Evolutionary conservation across 2,797 vertebrate species (phyloP), one percentile per base, ranked within the genome.

Genomic region (Erpetoichthys calabaricus): DNA sequence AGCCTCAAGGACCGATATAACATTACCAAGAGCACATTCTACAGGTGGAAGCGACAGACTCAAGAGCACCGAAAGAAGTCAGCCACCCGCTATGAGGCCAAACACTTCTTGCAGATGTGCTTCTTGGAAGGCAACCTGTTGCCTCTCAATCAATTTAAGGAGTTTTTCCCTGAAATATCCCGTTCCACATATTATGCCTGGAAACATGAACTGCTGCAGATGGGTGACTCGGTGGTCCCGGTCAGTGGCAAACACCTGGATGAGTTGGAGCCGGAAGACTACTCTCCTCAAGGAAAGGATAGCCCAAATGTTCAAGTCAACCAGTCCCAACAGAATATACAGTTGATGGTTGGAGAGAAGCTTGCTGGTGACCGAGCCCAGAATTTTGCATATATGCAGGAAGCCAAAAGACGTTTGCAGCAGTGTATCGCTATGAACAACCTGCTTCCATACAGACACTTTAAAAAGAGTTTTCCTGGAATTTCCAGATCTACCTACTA

Each of bases 401-500:
- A 89, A 58, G 94, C 92, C 7, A 97, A 94, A 72, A 79, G 82
- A 7, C 93, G 87, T 65, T 73, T 97, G 57, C 91, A 94, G 71
- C 89, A 83, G 44, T 96, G 88, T 65, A 94, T 97, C 44, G 83
- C 89, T 46, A 79, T 86, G 75, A 96, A 98, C 59, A 75, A 80
- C 3, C 78, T 88, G 7, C 86, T 93, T 45, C 94, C 92, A 45
- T 97, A 94, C 59, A 80, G 89, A 54, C 81, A 89, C 65, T 97
- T 98, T 77, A 97, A 94, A 63, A 82, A 81, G 58, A 89, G 80
- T 59, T 97, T 95, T 66, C 92, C 94, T 0, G 90, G 92, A 53
- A 93, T 98, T 66, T 98, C 94, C 2, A 83, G 94, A 54, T 97
- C 92, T 2, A 96, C 92, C 6, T 97, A 97, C 68, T 97, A 98